Conservation (phyloP, 2,113 vertebrate genomes). For the Clarias magur region DNA sequence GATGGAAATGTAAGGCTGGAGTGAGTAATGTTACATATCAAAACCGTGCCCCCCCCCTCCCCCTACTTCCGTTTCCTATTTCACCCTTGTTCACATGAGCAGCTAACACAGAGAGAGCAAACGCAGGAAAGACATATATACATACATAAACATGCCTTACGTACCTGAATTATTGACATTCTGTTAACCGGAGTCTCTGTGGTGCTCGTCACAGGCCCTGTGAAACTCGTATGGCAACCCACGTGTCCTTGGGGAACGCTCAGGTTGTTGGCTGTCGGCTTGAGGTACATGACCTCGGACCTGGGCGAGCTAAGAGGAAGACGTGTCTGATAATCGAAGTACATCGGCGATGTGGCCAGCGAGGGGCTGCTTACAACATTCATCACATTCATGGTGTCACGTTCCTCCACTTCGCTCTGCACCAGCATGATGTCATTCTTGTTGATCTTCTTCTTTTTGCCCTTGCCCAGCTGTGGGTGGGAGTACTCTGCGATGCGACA, state of each 20-base stretch:
- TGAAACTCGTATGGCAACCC: conserved; percentile 99
- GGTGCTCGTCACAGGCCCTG: conserved; percentile 91
- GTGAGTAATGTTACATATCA: conserved; percentile 62
- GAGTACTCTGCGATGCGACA: conserved; percentile 98
- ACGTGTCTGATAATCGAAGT: conserved; percentile 99
- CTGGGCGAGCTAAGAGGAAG: conserved; percentile 98
- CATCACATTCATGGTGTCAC: conserved; percentile 99
- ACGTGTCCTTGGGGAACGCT: conserved; percentile 96
- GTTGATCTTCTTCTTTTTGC: conserved; percentile 96
- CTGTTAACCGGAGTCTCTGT: conserved; percentile 93
- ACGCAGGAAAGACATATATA: not conserved
- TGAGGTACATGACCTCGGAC: conserved; percentile 99
- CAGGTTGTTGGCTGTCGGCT: conserved; percentile 97
- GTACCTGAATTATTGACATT: conserved; percentile 99
- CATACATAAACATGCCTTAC: conserved; percentile 72
- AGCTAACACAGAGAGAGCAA: not conserved
- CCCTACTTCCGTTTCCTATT: conserved; percentile 22
- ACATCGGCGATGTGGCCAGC: conserved; percentile 98
- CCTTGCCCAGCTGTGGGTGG: conserved; percentile 94
- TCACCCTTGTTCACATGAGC: conserved; percentile 38
- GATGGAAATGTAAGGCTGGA: conserved; percentile 25
- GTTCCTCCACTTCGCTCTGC: conserved; percentile 97
- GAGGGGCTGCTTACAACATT: conserved; percentile 99
- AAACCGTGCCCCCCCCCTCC: conserved; percentile 47
- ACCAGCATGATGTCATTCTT: conserved; percentile 99